Percentiles rank a stretch among this genome's conserved stretches.
Conservation (phyloP, 2,888 invertebrate genomes). For the Caenorhabditis plicata region DNA sequence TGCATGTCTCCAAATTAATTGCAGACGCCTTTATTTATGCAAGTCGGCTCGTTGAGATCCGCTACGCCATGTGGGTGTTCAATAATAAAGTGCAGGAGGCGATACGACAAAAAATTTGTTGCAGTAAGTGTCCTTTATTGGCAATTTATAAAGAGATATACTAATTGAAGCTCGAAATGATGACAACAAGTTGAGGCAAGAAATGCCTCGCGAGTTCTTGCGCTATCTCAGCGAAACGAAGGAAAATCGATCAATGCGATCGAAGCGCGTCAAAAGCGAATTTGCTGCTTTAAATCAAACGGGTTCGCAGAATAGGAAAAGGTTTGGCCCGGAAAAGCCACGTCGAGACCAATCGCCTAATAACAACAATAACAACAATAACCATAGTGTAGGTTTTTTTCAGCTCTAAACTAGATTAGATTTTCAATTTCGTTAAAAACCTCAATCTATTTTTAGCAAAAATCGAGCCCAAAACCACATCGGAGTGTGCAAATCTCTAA, state of each 20-base stretch:
- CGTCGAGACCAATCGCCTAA: no score
- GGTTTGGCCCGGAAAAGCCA: no score
- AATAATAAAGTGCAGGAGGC: constrained; percentile 5
- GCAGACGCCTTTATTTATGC: constrained; percentile 75
- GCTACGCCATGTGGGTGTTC: constrained; percentile 63
- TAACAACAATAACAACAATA: no score
- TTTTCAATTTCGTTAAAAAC: no score
- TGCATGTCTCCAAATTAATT: constrained; percentile 68
- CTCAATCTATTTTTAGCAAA: no score
- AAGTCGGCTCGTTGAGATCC: constrained; percentile 74
- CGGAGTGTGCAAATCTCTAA: no score
- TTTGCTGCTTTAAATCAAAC: constrained; percentile 11
- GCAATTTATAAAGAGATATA: not conserved
- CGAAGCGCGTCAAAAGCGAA: constrained; percentile 28
- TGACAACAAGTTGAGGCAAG: constrained; percentile 9
- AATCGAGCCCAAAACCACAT: no score
- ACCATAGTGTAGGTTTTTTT: no score
- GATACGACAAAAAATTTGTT: not conserved
- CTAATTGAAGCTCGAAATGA: not conserved
- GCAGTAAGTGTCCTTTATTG: not conserved
- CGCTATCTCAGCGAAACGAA: constrained; percentile 52
- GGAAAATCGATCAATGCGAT: constrained; percentile 42
- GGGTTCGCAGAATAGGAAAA: constrained; percentile 6
- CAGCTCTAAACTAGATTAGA: no score
- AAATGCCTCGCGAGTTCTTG: constrained; percentile 47